Percentiles rank a stretch among this genome's conserved stretches.
These are phyloP conservation scores for Sebastes ruberrimus DNA, from an alignment of 2,797 vertebrate species.

Conservation along the genomic window DNA sequence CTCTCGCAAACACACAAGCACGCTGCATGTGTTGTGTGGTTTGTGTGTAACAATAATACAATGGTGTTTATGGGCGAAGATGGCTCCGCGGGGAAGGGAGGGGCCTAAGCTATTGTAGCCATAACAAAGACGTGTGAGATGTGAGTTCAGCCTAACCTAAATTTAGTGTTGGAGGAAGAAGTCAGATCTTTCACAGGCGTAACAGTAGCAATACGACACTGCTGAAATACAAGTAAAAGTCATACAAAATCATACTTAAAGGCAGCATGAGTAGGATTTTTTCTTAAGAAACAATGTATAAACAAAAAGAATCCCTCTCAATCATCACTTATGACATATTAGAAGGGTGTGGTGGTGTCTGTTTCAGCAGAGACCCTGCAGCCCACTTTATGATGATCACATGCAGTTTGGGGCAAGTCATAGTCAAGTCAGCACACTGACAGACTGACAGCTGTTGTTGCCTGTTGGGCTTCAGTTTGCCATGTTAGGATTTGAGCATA, in stretches of 20 bases:
- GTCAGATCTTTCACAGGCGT: background rate
- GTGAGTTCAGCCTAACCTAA: background rate
- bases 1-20: conserved; percentile 6
- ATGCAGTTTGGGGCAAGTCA: background rate
- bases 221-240: background rate
- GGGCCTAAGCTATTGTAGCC: background rate
- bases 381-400: background rate
- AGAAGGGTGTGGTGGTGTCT: background rate
- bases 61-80: background rate
- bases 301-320: background rate
- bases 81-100: background rate
- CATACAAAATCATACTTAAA: background rate
- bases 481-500: too few species aligned
- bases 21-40: background rate
- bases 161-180: background rate
- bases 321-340: background rate
- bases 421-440: too few species aligned
- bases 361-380: background rate
- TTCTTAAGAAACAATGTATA: background rate
- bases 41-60: background rate
- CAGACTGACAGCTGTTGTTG: too few species aligned
- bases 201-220: background rate
- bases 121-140: background rate
- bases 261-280: background rate
- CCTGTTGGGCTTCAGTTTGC: too few species aligned